Evolutionary conservation across 1,140 invertebrate species (phyloP), one percentile per base, ranked within the genome.

Genomic region (Cyclina sinensis): DNA sequence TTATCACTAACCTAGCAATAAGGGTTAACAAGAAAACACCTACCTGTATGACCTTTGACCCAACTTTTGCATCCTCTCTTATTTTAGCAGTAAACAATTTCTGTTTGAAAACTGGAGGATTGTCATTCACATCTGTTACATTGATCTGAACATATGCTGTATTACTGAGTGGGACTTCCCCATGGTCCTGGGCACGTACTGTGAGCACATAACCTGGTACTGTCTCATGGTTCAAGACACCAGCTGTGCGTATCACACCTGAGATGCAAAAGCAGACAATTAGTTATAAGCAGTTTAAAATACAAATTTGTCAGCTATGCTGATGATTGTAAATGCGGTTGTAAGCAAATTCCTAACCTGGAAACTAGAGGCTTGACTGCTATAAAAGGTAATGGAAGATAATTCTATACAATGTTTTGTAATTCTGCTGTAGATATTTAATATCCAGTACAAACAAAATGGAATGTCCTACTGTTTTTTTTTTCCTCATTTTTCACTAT

Each of bases 51-150:
- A 95, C 90, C n/a, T 92, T 89, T 74, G 92, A 89, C 24, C 92
- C 92, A 35, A 89, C 74, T 21, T 57, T 43, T 7, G 73, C 88
- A 76, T 90, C 88, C 65, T 94, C 94, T 46, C 68, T 88, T 18
- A 94, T 85, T 65, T 84, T 89, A 18, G 85, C 68, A n/a, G 91
- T 90, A 80, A 96, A 95, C 0, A 89, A 35, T 73, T 95, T 95
- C 65, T 97, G 97, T 32, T 97, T 96, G 89, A 96, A 96, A 39
- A 93, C 92, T 24, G 98, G 99, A 89, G 98, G 97, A 94, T 99
- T 99, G 95, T 99, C 99, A 94, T 99, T 99, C 76, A 98, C 97
- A 94, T 99, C 99, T 91, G 98, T 97, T 95, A 99, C 98, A 68
- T 96, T 96, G 0, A 99, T 98, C 16, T 97, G 96, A 0, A 99